A percentile compares a stretch with the other conserved stretches of the same genome.
phyloP scores from a whole-genome alignment of 2,797 vertebrate species.

The Distichodus sexfasciatus region DNA sequence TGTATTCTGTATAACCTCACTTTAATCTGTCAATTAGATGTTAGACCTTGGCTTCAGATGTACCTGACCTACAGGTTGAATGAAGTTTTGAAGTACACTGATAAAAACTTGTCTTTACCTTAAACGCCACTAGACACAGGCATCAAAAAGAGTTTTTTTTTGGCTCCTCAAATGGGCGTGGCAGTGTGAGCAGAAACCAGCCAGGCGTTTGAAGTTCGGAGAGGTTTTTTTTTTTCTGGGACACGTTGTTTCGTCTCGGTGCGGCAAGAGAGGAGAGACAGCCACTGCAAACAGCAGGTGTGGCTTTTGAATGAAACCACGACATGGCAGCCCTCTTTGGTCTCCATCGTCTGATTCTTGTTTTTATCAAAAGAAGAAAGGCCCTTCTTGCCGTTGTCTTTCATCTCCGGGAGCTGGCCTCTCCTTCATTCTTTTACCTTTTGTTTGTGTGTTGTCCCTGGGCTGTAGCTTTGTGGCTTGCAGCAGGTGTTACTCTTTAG shows the following conservation, averaged over 20 bases:
- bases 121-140: conserved; percentile 36
- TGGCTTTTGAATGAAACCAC: conserved; percentile 75
- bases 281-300: conserved; percentile 81
- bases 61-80: conserved; percentile 35
- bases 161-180: conserved; percentile 56
- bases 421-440: conserved; percentile 54
- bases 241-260: conserved; percentile 71
- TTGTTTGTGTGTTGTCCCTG: conserved; percentile 60
- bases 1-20: background rate
- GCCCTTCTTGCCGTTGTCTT: conserved; percentile 69
- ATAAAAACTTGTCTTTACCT: conserved; percentile 49
- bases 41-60: conserved; percentile 4
- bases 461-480: conserved; percentile 56
- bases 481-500: conserved; percentile 61
- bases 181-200: conserved; percentile 58
- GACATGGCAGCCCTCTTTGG: conserved; percentile 68
- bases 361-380: conserved; percentile 78
- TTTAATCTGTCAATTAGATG: background rate
- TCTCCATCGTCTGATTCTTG: conserved; percentile 75
- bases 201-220: conserved; percentile 69
- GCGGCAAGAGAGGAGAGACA: conserved; percentile 64
- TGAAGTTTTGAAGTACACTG: conserved; percentile 35
- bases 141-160: conserved; percentile 51
- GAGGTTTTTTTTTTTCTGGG: conserved; percentile 40
- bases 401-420: conserved; percentile 70